Percentiles rank a stretch among this genome's conserved stretches.
phyloP scores from a whole-genome alignment of 2,113 vertebrate species.

The Sylvilagus bachmani region DNA sequence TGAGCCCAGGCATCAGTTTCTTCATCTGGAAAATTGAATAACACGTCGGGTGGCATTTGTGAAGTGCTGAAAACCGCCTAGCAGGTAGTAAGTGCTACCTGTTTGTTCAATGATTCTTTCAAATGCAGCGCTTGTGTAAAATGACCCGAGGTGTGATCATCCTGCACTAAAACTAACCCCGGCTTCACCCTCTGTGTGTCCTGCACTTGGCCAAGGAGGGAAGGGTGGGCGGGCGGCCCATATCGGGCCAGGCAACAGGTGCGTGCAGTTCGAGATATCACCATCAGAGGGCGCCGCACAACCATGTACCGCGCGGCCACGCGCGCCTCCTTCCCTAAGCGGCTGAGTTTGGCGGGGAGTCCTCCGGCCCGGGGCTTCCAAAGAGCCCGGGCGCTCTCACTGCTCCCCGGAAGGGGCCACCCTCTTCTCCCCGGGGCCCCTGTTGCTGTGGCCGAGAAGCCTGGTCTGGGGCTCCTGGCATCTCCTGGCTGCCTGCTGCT shows the following conservation, averaged over 20 bases:
- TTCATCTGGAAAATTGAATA: neutral
- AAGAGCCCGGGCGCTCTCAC: fast-evolving
- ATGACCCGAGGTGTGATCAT: neutral
- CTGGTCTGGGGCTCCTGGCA: neutral
- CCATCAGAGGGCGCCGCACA: conserved; percentile 16
- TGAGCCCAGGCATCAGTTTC: neutral
- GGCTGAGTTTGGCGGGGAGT: fast-evolving
- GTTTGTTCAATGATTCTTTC: neutral
- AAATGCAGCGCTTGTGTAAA: neutral
- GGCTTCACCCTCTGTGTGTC: neutral
- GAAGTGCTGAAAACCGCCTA: neutral
- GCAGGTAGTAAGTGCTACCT: neutral
- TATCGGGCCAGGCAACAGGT: neutral
- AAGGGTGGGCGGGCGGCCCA: fast-evolving
- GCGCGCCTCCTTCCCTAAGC: fast-evolving
- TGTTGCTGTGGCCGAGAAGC: fast-evolving
- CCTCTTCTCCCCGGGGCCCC: neutral
- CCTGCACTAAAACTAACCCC: neutral
- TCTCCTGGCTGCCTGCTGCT: neutral
- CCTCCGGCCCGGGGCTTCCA: too few species aligned
- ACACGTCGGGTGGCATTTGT: neutral
- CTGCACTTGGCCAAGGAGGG: neutral
- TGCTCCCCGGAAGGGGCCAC: fast-evolving
- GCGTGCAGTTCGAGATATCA: neutral
- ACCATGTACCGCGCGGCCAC: neutral